These are phyloP conservation scores for Spatulosminthurus flaviceps DNA, from an alignment of 2,888 invertebrate species.

Conservation along the genomic window DNA sequence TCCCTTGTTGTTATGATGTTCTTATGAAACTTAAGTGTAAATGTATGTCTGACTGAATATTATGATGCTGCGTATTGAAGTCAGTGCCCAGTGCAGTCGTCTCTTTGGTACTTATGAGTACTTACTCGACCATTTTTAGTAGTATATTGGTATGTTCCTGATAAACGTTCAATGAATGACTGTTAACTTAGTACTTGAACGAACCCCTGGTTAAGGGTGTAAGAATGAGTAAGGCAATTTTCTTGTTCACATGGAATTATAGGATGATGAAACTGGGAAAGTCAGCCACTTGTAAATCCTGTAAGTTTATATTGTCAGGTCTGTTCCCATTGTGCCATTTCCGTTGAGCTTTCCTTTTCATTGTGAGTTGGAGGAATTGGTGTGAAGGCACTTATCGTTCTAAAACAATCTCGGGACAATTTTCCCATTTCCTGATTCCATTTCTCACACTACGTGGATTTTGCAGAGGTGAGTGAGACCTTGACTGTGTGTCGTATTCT, in stretches of 20 bases:
- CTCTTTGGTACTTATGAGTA: no score
- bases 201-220: conserved; percentile 2
- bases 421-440: conserved; percentile 55
- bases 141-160: conserved; percentile 11
- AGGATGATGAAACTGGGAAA: conserved; percentile 54
- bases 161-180: not conserved
- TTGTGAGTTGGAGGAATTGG: conserved; percentile 42
- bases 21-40: no score
- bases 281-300: conserved; percentile 59
- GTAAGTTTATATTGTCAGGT: conserved; percentile 56
- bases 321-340: conserved; percentile 55
- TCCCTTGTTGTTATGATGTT: no score
- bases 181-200: not conserved
- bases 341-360: conserved; percentile 55
- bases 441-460: conserved; percentile 52
- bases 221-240: conserved; percentile 45
- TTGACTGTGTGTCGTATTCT: conserved; percentile 47
- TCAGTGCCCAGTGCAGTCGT: no score
- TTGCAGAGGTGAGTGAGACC: conserved; percentile 51
- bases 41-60: no score
- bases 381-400: conserved; percentile 48
- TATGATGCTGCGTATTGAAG: no score
- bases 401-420: conserved; percentile 53
- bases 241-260: conserved; percentile 43
- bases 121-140: no score